Evolutionary conservation across 2,113 vertebrate genomes (phyloP), one percentile per base, ranked within the genome.

Genomic region (Pyrgilauda ruficollis): DNA sequence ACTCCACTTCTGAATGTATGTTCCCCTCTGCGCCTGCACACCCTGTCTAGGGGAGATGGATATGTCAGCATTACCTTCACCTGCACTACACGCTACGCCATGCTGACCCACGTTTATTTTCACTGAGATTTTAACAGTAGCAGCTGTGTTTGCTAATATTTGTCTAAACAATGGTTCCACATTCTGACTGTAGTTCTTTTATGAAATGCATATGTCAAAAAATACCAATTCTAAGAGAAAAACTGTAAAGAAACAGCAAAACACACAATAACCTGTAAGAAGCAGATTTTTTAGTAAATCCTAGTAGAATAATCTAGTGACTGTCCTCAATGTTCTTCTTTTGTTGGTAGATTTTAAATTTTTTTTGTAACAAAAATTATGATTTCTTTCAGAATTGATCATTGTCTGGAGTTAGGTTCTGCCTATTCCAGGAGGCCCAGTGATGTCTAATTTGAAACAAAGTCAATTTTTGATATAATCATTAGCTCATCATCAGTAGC

Each of bases 381-480:
- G 3, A 72, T 90, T 87, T 94, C 21, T 37, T 82, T 89, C 41
- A 69, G n/a, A 91, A 77, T 73, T 50, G 17, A 41, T 46, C 5
- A 8, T 66, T 58, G 18, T 75, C 11, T 91, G 49, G 72, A 41
- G 59, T 78, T 79, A 91, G 53, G 33, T 86, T 91, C 37, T 39
- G 27, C 39, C 76, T 93, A 61, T 61, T 81, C 37, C 56, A 79
- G 27, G 26, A 94, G 56, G 19, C 2, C 33, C 7, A 79, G 18
- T 44, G 27, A 73, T 87, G 41, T 84, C 67, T 94, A 64, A 83
- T 90, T 96, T 91, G 50, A 96, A 95, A 83, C 30, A 80, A 93
- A 84, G 43, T 64, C 52, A 66, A 35, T 63, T 87, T 91, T 89
- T 91, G 50, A 43, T 81, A 43, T 6, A 91, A 28, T 59, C 46